Conservation (phyloP, 2,888 invertebrate genomes). For the Clivina fossor region DNA sequence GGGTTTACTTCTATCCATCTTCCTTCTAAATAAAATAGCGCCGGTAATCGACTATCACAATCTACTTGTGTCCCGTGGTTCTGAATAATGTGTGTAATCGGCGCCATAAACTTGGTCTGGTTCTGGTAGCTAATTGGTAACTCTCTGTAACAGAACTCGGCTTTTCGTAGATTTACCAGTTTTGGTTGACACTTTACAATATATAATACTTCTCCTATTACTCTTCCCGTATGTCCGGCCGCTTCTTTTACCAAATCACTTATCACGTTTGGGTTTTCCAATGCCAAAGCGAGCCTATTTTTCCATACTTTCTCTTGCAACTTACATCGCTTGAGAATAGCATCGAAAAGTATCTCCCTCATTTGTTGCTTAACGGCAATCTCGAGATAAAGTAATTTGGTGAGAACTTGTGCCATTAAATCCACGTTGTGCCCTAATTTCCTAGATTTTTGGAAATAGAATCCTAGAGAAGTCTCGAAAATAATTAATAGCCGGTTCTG, state of each 20-base stretch:
- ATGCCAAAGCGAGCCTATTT: slow-evolving; percentile 16
- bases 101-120: neutral
- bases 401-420: slow-evolving; percentile 16
- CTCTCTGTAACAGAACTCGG: slow-evolving; percentile 16
- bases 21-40: neutral
- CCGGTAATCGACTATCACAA: slow-evolving; percentile 2
- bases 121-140: slow-evolving; percentile 10
- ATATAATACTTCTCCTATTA: slow-evolving; percentile 13
- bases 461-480: slow-evolving; percentile 4
- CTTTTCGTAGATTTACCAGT: neutral
- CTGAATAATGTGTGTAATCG: neutral
- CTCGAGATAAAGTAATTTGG: slow-evolving; percentile 16
- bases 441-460: slow-evolving; percentile 3
- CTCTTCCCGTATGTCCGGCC: slow-evolving; percentile 6
- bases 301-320: slow-evolving; percentile 14
- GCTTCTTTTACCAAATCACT: slow-evolving; percentile 5
- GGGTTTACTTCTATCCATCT: neutral
- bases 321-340: slow-evolving; percentile 11
- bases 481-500: slow-evolving; percentile 4
- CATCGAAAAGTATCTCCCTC: slow-evolving; percentile 14
- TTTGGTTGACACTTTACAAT: slow-evolving; percentile 1
- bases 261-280: slow-evolving; percentile 8
- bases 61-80: neutral
- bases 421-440: slow-evolving; percentile 16
- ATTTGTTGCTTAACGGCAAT: slow-evolving; percentile 9